phyloP scores from a whole-genome alignment of 2,113 vertebrate species.

The Charadrius vociferus region DNA sequence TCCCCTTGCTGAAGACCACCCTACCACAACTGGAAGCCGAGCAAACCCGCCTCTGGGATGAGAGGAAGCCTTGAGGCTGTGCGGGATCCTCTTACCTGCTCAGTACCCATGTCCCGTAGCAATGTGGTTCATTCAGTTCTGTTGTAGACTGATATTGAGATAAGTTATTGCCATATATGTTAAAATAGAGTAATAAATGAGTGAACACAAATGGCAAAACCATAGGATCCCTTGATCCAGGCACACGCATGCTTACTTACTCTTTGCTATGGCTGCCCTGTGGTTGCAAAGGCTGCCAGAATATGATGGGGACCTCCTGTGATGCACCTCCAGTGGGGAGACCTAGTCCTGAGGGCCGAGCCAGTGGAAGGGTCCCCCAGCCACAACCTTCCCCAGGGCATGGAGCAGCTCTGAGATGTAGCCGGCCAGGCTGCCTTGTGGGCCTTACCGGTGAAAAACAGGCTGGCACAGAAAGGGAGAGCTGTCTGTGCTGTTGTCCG shows the following conservation, averaged over 20 bases:
- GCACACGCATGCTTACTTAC: neutral
- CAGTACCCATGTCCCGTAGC: neutral
- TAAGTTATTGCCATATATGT: neutral
- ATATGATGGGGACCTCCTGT: fast-evolving
- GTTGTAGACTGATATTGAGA: neutral
- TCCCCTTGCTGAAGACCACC: neutral
- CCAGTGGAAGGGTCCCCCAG: neutral
- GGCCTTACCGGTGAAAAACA: neutral
- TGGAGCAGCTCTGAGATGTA: neutral
- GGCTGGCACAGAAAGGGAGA: neutral
- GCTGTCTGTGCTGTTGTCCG: fast-evolving
- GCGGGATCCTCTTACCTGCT: neutral
- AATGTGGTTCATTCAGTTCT: neutral
- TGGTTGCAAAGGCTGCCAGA: fast-evolving
- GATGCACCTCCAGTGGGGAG: fast-evolving
- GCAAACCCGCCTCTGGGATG: neutral
- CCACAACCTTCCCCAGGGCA: neutral
- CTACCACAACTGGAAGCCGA: neutral
- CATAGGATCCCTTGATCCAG: neutral
- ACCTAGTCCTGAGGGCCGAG: neutral
- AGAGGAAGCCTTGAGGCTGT: neutral
- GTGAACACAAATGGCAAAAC: neutral
- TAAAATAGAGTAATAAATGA: neutral
- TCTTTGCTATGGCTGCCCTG: neutral
- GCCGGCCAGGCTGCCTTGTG: fast-evolving